These are phyloP conservation scores for Dione vanillae DNA, from an alignment of 2,888 invertebrate genomes.

Conservation along the genomic window DNA sequence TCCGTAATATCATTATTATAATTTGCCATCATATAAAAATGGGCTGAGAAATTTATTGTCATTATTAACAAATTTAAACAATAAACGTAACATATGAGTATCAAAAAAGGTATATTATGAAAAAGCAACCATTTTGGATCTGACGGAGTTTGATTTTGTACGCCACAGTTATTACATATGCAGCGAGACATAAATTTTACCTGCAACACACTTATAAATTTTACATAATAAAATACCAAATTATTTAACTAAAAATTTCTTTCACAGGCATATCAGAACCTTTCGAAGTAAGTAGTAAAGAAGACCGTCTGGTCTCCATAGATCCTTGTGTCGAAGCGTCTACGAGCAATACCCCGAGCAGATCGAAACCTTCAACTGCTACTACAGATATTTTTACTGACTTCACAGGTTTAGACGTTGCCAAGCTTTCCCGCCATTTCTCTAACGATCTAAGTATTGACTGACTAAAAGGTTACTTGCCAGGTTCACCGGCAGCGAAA, in stretches of 20 bases:
- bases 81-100: too few species aligned
- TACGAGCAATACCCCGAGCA: conserved; percentile 57
- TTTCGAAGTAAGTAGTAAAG: conserved; percentile 77
- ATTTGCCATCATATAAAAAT: too few species aligned
- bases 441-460: conserved; percentile 79
- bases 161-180: too few species aligned
- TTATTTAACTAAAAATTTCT: neutral
- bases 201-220: too few species aligned
- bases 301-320: conserved; percentile 63
- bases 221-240: too few species aligned
- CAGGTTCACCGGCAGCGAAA: conserved; percentile 67
- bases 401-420: conserved; percentile 77
- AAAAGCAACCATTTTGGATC: too few species aligned
- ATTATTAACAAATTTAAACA: too few species aligned
- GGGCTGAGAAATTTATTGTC: too few species aligned
- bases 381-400: conserved; percentile 76
- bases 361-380: conserved; percentile 61
- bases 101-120: too few species aligned
- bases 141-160: too few species aligned
- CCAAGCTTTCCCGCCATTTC: conserved; percentile 78
- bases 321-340: conserved; percentile 63
- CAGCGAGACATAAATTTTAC: too few species aligned
- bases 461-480: conserved; percentile 80
- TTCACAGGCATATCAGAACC: conserved; percentile 76
- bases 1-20: too few species aligned